Evolutionary conservation across 2,113 vertebrate species (phyloP).

Genomic region (Chelonoidis abingdonii): DNA sequence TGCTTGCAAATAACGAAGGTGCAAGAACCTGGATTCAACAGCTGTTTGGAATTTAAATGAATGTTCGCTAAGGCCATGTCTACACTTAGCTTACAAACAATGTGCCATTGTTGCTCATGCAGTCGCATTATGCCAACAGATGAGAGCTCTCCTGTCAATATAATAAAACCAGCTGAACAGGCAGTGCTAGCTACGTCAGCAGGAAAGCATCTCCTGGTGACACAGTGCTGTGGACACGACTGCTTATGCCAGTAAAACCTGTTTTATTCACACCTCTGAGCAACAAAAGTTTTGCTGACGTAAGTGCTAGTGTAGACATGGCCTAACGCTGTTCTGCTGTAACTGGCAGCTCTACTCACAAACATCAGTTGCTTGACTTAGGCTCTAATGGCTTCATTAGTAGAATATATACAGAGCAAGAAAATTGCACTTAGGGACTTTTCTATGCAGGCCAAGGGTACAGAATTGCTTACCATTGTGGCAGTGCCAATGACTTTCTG

Average conservation of each 20-base stretch:
- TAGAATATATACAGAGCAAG: background rate
- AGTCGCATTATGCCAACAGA: too few relatives aligned
- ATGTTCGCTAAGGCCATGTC: constrained; percentile 28
- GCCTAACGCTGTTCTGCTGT: constrained; percentile 39
- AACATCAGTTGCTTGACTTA: constrained; percentile 55
- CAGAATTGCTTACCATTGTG: background rate
- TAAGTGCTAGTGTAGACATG: too few relatives aligned
- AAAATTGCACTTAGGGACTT: background rate
- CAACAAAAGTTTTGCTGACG: too few relatives aligned
- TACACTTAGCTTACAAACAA: too few relatives aligned
- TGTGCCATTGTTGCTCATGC: too few relatives aligned
- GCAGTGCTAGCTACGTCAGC: too few relatives aligned
- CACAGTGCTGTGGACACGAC: too few relatives aligned
- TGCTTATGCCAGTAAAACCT: too few relatives aligned
- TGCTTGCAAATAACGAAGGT: constrained; percentile 69
- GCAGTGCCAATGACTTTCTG: background rate
- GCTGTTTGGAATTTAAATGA: constrained; percentile 71
- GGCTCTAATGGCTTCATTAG: constrained; percentile 18
- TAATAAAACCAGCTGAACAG: too few relatives aligned
- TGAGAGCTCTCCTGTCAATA: too few relatives aligned
- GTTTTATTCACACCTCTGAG: too few relatives aligned
- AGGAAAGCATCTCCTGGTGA: too few relatives aligned
- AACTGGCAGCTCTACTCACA: constrained; percentile 59
- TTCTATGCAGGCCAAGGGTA: background rate
- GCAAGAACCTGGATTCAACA: constrained; percentile 60